phyloP scores from a whole-genome alignment of 2,888 invertebrate genomes.

The Terebella lapidaria region DNA sequence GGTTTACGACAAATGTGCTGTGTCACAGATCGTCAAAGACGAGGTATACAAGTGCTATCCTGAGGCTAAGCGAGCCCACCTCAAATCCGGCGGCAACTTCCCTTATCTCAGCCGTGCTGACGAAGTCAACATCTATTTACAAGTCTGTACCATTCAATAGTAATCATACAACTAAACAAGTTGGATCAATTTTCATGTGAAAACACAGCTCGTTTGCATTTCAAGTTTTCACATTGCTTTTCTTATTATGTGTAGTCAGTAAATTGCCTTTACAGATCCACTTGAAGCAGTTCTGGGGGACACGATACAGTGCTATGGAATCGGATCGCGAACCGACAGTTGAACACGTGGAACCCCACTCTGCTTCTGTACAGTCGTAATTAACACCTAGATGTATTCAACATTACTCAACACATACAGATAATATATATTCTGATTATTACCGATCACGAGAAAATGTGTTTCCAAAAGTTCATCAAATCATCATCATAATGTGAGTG shows the following conservation, averaged over 20 bases:
- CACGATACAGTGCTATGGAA: constrained; percentile 19
- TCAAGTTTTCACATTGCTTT: too few species aligned
- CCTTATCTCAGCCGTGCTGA: constrained; percentile 81
- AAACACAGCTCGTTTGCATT: too few species aligned
- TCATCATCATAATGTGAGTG: too few species aligned
- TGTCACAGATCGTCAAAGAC: constrained; percentile 71
- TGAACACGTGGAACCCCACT: background rate
- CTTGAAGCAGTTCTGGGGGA: constrained; percentile 16
- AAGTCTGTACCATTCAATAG: too few species aligned
- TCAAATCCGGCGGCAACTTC: constrained; percentile 85
- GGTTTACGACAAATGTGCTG: constrained; percentile 79
- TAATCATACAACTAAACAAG: background rate
- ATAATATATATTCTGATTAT: too few species aligned
- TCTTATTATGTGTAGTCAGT: too few species aligned
- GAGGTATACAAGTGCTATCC: constrained; percentile 82
- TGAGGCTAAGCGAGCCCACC: constrained; percentile 75
- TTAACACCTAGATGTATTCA: too few species aligned
- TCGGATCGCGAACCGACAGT: background rate
- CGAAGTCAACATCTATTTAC: constrained; percentile 82
- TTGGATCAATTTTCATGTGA: background rate
- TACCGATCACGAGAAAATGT: too few species aligned
- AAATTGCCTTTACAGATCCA: constrained; percentile 16
- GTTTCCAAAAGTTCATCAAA: too few species aligned
- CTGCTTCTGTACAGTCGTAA: background rate
- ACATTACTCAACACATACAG: too few species aligned